phyloP scores from a whole-genome alignment of 2,113 vertebrate genomes.

The Rhinichthys klamathensis region DNA sequence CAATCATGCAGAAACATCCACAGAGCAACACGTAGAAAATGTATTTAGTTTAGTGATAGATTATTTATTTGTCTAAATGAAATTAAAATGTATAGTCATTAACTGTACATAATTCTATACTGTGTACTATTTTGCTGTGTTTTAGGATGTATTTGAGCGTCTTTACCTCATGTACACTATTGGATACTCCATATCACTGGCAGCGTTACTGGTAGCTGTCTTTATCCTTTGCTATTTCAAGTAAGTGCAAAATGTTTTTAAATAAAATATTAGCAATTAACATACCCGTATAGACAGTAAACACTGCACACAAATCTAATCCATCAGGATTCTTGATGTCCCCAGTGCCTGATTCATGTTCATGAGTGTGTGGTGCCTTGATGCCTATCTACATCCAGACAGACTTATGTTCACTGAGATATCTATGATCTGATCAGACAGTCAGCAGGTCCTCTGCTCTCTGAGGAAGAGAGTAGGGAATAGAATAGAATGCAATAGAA shows the following conservation, averaged over 20 bases:
- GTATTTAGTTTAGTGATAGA: no score
- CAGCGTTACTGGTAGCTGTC: conserved; percentile 81
- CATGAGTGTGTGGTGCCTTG: not conserved
- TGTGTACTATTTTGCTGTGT: conserved; percentile 25
- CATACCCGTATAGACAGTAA: not conserved
- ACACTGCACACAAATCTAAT: not conserved
- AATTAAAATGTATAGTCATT: not conserved
- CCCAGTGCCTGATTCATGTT: not conserved
- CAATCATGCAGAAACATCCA: not conserved
- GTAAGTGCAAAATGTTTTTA: conserved; percentile 70
- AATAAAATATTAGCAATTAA: not conserved
- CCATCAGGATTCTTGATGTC: not conserved
- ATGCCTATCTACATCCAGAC: not conserved
- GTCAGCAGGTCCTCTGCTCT: not conserved
- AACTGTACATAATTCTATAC: not conserved
- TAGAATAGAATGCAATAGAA: not conserved
- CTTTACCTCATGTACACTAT: conserved; percentile 89
- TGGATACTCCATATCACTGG: conserved; percentile 88
- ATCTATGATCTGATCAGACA: not conserved
- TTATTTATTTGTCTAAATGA: not conserved
- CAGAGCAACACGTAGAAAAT: not conserved
- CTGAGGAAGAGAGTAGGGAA: not conserved
- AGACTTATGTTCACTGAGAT: not conserved
- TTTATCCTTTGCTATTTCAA: conserved; percentile 90
- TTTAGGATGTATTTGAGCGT: conserved; percentile 86